Evolutionary conservation across 2,113 vertebrate genomes (phyloP), one percentile per base, ranked within the genome.

Genomic region (Forbesichthys papilliferus): DNA sequence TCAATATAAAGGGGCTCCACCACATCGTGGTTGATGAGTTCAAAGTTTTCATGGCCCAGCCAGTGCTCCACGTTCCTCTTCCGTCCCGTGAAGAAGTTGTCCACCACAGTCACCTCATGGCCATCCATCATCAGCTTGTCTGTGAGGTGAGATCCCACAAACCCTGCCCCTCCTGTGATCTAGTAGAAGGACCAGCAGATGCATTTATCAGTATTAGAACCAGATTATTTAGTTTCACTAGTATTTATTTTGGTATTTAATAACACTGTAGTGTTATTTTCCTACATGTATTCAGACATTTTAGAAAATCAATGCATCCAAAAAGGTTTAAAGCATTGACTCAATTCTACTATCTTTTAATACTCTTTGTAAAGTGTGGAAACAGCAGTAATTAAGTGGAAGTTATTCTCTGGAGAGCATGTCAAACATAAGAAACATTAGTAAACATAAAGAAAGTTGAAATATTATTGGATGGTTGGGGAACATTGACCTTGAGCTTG

Each of bases 111-210:
- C 78, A 99, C 95, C 88, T 99, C 98, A 47, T 99, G 97, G 82
- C 98, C 98, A 11, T 99, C 98, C 98, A 99, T 99, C 98, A 99
- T 99, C 90, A 99, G 94, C 80, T 99, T 98, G 90, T 99, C 98
- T 20, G 97, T 96, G 79, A 99, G 94, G 86, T 99, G 98, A 78
- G 98, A 99, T 68, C 98, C 98, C 81, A 99, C 97, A 77, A 99
- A 99, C 62, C 98, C 98, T 48, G 98, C 98, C 47, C 98, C 98
- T 82, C 98, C 98, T 14, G 98, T 99, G 83, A 99, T 95, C 98
- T 99, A 88, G 20, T 20, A 11, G 12, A 51, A 61, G 9, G 36
- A 42, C 7, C 7, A 42, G 36, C 36, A 42, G 7, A 42, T 42
- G 4, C 36, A 42, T 6, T 42, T 42, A 42, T 42, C 7, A 42